Evolutionary conservation across 2,797 vertebrate species (phyloP).

Genomic region (Chrosomus eos): DNA sequence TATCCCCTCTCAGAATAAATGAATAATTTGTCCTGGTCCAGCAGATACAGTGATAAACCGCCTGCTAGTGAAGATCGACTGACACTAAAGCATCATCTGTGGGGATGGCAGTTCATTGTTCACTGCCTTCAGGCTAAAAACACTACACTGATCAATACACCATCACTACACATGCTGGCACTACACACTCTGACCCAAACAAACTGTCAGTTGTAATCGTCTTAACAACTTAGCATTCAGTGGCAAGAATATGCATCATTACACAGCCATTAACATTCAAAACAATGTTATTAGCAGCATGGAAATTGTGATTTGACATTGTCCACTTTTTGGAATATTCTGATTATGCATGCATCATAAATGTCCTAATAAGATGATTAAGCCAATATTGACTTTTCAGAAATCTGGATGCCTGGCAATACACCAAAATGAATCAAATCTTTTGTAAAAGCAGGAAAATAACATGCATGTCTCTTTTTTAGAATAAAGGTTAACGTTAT

Average conservation of each 20-base stretch:
- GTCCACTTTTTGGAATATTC: not conserved
- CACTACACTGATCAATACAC: conserved; percentile 1
- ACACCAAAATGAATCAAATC: not conserved
- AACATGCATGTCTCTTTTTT: not conserved
- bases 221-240: not conserved
- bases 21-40: not conserved
- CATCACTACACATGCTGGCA: not conserved
- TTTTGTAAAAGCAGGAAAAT: not conserved
- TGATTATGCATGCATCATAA: not conserved
- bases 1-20: not conserved
- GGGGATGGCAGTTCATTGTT: not conserved
- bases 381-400: not conserved
- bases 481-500: too few species aligned
- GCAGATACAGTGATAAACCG: not conserved
- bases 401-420: not conserved
- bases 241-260: not conserved
- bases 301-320: not conserved
- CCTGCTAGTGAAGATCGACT: not conserved
- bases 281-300: not conserved
- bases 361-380: not conserved
- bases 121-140: conserved; percentile 5
- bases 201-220: not conserved
- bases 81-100: not conserved
- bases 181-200: not conserved
- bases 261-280: not conserved